Conservation (phyloP, 2,113 vertebrate genomes). For the Phodopus roborovskii region DNA sequence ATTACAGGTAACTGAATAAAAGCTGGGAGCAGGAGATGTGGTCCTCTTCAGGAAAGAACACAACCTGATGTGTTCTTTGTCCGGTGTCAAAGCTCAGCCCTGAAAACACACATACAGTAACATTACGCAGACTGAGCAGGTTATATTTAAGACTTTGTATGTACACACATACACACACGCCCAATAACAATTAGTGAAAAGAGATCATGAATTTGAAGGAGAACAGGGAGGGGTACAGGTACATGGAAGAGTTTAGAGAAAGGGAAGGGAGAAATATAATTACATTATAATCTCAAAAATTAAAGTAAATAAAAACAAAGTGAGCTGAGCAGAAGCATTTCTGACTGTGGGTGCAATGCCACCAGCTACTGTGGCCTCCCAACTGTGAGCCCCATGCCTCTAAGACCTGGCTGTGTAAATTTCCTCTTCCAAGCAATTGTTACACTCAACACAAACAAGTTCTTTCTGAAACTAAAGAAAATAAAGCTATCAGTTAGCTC, state of each 20-base stretch:
- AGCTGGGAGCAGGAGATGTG: too few relatives aligned
- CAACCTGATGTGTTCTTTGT: neutral
- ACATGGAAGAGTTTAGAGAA: neutral
- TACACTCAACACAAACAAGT: conserved; percentile 11
- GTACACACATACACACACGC: too few relatives aligned
- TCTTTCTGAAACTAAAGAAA: conserved; percentile 32
- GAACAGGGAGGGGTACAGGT: neutral
- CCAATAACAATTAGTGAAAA: neutral
- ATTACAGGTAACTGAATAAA: neutral
- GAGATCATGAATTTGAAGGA: neutral
- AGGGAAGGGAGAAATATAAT: neutral
- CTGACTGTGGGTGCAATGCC: neutral
- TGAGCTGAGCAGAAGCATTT: neutral
- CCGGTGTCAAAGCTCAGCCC: neutral
- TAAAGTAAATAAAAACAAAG: neutral
- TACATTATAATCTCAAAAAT: neutral
- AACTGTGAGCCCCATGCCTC: neutral
- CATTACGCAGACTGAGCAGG: neutral
- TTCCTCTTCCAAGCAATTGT: conserved; percentile 32
- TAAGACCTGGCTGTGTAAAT: neutral
- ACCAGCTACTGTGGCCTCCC: neutral
- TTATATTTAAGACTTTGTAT: neutral
- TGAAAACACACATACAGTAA: neutral
- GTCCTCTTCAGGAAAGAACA: neutral
- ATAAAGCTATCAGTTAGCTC: neutral